These are phyloP conservation scores for Yponomeuta sedellus DNA, from an alignment of 2,888 invertebrate genomes.

Conservation along the genomic window DNA sequence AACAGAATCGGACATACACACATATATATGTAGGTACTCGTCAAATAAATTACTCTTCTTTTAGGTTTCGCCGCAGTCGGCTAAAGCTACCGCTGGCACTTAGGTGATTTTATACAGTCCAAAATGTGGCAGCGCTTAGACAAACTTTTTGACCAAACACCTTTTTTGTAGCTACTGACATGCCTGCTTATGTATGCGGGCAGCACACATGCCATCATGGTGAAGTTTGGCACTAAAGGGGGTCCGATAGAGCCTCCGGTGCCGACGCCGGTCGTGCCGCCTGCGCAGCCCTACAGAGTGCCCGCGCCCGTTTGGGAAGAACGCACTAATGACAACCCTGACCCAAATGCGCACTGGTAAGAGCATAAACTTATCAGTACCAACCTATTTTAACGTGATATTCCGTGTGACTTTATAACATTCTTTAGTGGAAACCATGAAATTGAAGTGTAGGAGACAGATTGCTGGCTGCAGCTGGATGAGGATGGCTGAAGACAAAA, in stretches of 20 bases:
- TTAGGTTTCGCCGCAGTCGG: too few species aligned
- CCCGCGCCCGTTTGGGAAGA: conserved; percentile 81
- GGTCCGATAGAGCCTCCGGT: conserved; percentile 78
- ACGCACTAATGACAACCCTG: conserved; percentile 73
- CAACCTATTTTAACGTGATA: background rate
- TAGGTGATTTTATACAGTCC: too few species aligned
- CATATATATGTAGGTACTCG: too few species aligned
- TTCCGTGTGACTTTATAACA: too few species aligned
- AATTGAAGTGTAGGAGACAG: too few species aligned
- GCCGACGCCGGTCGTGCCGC: conserved; percentile 64
- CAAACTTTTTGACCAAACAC: conserved; percentile 9
- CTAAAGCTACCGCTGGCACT: too few species aligned
- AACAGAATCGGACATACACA: too few species aligned
- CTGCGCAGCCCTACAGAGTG: conserved; percentile 64
- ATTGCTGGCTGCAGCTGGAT: too few species aligned
- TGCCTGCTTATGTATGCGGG: conserved; percentile 65
- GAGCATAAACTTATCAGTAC: conserved; percentile 14
- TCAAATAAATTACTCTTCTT: too few species aligned
- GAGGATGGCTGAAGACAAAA: too few species aligned
- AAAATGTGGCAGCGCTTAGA: background rate
- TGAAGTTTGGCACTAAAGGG: conserved; percentile 78
- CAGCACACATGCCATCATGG: conserved; percentile 75
- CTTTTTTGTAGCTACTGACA: conserved; percentile 47
- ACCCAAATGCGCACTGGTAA: conserved; percentile 79
- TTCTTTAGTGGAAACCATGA: too few species aligned